Conservation (phyloP, 1,140 invertebrate genomes). For the Acromyrmex charruanus region DNA sequence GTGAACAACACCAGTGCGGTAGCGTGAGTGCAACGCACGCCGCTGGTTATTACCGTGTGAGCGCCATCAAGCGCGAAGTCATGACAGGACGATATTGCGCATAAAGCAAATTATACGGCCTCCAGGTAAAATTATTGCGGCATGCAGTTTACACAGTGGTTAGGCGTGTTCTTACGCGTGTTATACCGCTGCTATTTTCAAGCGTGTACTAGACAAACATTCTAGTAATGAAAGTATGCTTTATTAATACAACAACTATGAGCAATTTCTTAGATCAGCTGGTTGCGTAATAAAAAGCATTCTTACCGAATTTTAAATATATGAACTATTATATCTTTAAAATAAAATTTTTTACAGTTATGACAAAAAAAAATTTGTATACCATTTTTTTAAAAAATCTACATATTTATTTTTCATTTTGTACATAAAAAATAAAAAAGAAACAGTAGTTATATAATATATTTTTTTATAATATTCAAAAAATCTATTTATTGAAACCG, state of each 20-base stretch:
- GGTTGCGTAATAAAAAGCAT: not conserved
- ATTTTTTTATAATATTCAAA: not conserved
- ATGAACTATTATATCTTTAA: not conserved
- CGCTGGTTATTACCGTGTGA: constrained; percentile 18
- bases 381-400: not conserved
- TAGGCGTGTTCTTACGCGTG: constrained; percentile 47
- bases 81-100: constrained; percentile 71
- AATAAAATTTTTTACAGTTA: not conserved
- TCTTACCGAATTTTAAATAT: not conserved
- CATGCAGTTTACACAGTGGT: constrained; percentile 68
- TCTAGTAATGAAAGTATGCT: constrained; percentile 20
- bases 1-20: constrained; percentile 19
- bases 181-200: constrained; percentile 37
- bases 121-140: constrained; percentile 68
- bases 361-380: not conserved
- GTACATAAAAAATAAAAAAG: not conserved
- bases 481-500: not conserved
- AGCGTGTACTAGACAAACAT: constrained; percentile 36
- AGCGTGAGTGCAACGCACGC: not conserved
- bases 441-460: not conserved
- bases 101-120: constrained; percentile 72
- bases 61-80: constrained; percentile 65
- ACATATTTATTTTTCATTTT: not conserved
- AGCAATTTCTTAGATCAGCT: not conserved
- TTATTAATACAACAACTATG: constrained; percentile 13